A percentile compares a stretch with the other conserved stretches of the same genome.
phyloP scores from a whole-genome alignment of 2,113 vertebrate species.

The Zosterops japonicus region DNA sequence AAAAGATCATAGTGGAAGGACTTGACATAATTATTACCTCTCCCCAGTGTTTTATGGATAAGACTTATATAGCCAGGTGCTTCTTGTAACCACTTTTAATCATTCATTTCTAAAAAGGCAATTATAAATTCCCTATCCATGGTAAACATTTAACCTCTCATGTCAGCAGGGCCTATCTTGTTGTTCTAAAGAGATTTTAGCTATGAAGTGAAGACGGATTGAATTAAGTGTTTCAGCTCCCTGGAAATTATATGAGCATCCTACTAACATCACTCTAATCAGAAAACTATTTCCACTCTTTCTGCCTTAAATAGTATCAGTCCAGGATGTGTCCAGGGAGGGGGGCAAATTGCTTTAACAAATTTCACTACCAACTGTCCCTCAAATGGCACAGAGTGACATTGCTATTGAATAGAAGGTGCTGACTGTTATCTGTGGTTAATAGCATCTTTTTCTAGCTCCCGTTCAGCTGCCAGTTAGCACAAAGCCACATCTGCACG shows the following conservation, averaged over 20 bases:
- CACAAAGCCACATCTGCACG: conserved; percentile 72
- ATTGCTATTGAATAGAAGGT: conserved; percentile 74
- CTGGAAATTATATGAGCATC: conserved; percentile 39
- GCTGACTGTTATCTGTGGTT: conserved; percentile 77
- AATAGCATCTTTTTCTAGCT: conserved; percentile 73
- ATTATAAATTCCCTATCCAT: conserved; percentile 37
- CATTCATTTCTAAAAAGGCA: conserved; percentile 42
- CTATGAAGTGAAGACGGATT: background rate
- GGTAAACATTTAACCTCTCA: conserved; percentile 57
- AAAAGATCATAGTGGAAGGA: background rate
- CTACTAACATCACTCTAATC: conserved; percentile 21
- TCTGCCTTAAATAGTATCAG: conserved; percentile 63
- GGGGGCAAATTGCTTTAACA: conserved; percentile 57
- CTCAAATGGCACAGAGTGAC: conserved; percentile 75
- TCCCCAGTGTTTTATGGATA: conserved; percentile 14
- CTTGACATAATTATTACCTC: conserved; percentile 3
- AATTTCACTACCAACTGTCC: conserved; percentile 40
- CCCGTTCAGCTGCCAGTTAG: conserved; percentile 77
- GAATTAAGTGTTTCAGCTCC: conserved; percentile 49
- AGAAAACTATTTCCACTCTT: conserved; percentile 33
- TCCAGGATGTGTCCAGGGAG: background rate
- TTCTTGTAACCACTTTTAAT: conserved; percentile 50
- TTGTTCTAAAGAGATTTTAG: conserved; percentile 47
- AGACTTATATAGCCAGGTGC: background rate
- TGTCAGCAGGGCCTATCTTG: background rate